Base-by-base conservation (phyloP, 2,797 vertebrate genomes). In the Acanthis flammea region DNA sequence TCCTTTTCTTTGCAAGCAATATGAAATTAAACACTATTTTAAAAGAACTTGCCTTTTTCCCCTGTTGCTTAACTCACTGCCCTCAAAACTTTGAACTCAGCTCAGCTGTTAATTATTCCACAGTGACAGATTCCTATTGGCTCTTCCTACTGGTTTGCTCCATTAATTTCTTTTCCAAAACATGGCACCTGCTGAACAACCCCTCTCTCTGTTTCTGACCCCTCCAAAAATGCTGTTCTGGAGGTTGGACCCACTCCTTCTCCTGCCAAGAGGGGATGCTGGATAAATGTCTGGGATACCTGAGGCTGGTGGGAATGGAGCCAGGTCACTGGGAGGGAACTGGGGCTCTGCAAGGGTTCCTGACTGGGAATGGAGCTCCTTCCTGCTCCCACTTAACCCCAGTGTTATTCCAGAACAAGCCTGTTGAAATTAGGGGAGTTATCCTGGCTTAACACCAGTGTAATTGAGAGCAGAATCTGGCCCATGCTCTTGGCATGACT, bases 391-490 rank as follows among this genome's bases (percentile, higher is more conserved):
- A 66, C 76, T 92, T 94, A 91, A 88, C 66, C 75, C 41, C 0
- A 0, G 22, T 81, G 85, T 83, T 89, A 82, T 93, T 96, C 70
- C 76, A 91, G 87, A 91, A 27, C 70, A 86, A 92, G 71, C 22
- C 55, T 62, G 50, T 24, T 93, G 93, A 88, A 93, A 90, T 94
- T 75, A 87, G 39, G 57, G 58, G 92, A 88, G 90, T 92, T 94
- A 92, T 88, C 81, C 88, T 95, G 94, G 93, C 76, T 97, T 92
- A 95, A 81, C 90, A 95, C 89, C 90, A 90, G 24, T 0, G 51
- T 57, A 95, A 94, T 1, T 68, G 92, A 77, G 89, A 94, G 94
- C 62, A 94, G 92, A 78, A 95, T 95, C 87, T 86, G 87, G 92
- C 74, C 95, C 0, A 0, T 19, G 61, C 41, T 95, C 93, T 90